Evolutionary conservation across 2,113 vertebrate genomes (phyloP), one percentile per base, ranked within the genome.

Genomic region (Chloropsis cyanopogon): DNA sequence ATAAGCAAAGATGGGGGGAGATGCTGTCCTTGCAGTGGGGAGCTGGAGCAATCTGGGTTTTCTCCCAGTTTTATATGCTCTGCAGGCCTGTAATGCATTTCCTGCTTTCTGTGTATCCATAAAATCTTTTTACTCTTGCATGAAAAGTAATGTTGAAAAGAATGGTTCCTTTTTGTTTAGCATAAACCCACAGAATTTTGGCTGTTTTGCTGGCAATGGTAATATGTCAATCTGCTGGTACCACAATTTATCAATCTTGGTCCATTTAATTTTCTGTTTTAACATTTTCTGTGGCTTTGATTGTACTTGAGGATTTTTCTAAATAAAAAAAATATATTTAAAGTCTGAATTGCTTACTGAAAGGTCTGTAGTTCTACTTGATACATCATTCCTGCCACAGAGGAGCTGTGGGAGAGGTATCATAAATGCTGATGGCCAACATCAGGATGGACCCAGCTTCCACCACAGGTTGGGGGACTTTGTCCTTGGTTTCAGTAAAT

Each of bases 21-120:
- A 77, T 31, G 16, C 37, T 80, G 44, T 68, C 31, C 11, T 26
- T 1, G 1, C 0, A 4, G 12, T 2, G 2, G 29, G 16, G 49
- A 81, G n/a, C 35, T 53, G 37, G 53, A 59, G 18, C 14, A 49
- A 17, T 25, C 23, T 2, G 1, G 5, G 10, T 31, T 86, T 85
- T 82, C 46, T 63, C 2, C 13, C 11, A 21, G 42, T 42, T 10
- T 42, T 10, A 17, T 35, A 14, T 50, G 61, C 37, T 61, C 63
- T 60, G 39, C 29, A 71, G 44, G 15, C 28, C 21, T 82, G 19
- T 28, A 22, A 47, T 13, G 28, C 6, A 0, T 39, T 25, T 3
- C 0, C 64, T 81, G 25, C 22, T 75, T 91, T 84, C 53, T 87
- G 18, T 82, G 17, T 42, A 39, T 31, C 69, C 28, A 14, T 57